A percentile compares a stretch with the other conserved stretches of the same genome.
These are phyloP conservation scores for Bombyx huttoni DNA, from an alignment of 2,888 invertebrate species.

Conservation along the genomic window DNA sequence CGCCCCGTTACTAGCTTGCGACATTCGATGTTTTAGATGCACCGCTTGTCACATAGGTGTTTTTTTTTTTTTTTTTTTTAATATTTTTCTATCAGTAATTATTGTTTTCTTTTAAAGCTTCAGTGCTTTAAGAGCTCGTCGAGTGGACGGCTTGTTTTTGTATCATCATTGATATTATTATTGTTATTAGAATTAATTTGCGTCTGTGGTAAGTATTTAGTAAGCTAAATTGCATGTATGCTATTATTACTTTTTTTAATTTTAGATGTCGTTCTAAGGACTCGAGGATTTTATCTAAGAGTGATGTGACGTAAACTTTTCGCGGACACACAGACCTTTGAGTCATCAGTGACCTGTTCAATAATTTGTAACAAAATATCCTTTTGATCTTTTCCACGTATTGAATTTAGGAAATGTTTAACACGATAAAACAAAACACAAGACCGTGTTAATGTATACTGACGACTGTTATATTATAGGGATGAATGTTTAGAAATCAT, in stretches of 20 bases:
- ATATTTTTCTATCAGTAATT: not conserved
- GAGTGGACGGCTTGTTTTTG: slow-evolving; percentile 6
- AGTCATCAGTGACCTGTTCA: too few species aligned
- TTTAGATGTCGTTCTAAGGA: not conserved
- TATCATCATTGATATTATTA: slow-evolving; percentile 5
- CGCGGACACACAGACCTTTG: too few species aligned
- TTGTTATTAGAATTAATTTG: slow-evolving; percentile 23
- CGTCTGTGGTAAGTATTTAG: slow-evolving; percentile 33
- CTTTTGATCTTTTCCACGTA: too few species aligned
- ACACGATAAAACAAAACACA: too few species aligned
- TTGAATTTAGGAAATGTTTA: too few species aligned
- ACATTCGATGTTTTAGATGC: slow-evolving; percentile 67
- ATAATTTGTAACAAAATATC: too few species aligned
- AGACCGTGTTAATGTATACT: too few species aligned
- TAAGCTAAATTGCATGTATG: slow-evolving; percentile 53
- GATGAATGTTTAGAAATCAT: slow-evolving; percentile 3
- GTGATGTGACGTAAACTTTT: not conserved
- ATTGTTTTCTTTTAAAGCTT: slow-evolving; percentile 4
- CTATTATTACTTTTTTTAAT: slow-evolving; percentile 26
- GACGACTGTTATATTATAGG: too few species aligned
- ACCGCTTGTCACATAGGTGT: slow-evolving; percentile 69
- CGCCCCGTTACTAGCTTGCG: slow-evolving; percentile 58
- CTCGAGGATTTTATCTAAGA: not conserved
- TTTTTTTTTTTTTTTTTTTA: slow-evolving; percentile 17
- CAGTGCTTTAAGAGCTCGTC: slow-evolving; percentile 5